These are phyloP conservation scores for Oophaga sylvatica DNA, from an alignment of 2,797 vertebrate genomes.

Conservation along the genomic window DNA sequence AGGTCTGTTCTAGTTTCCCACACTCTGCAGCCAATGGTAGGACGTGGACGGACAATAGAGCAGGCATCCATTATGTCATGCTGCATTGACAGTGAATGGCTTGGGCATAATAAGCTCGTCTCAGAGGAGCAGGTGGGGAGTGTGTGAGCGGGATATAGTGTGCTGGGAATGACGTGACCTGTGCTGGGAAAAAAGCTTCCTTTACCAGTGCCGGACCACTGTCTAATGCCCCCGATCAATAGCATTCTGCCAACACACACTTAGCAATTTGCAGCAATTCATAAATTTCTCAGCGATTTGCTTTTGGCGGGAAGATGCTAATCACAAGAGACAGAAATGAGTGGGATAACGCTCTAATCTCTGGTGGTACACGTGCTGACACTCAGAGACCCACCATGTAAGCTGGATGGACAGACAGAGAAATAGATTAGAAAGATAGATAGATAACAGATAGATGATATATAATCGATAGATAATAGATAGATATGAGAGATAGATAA, in stretches of 20 bases:
- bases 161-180: slow-evolving; percentile 60
- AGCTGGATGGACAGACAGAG: background rate
- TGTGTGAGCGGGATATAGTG: slow-evolving; percentile 60
- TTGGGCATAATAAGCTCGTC: slow-evolving; percentile 69
- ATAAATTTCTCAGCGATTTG: slow-evolving; percentile 54
- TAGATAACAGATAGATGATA: background rate
- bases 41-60: slow-evolving; percentile 69
- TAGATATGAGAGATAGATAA: background rate
- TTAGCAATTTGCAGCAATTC: slow-evolving; percentile 61
- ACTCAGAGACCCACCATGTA: slow-evolving; percentile 14
- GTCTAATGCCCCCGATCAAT: slow-evolving; percentile 64
- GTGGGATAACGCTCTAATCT: slow-evolving; percentile 29
- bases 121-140: slow-evolving; percentile 75
- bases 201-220: slow-evolving; percentile 41
- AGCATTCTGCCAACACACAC: slow-evolving; percentile 69
- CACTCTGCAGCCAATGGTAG: slow-evolving; percentile 78
- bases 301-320: slow-evolving; percentile 52
- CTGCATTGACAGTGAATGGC: slow-evolving; percentile 73
- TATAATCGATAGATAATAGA: background rate
- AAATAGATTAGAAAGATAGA: background rate
- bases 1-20: slow-evolving; percentile 78
- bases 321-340: slow-evolving; percentile 24
- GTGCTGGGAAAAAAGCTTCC: slow-evolving; percentile 72
- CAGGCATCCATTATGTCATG: slow-evolving; percentile 77
- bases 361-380: slow-evolving; percentile 41